Evolutionary conservation across 2,888 invertebrate genomes (phyloP).

Genomic region (Rhyacophila evoluta): DNA sequence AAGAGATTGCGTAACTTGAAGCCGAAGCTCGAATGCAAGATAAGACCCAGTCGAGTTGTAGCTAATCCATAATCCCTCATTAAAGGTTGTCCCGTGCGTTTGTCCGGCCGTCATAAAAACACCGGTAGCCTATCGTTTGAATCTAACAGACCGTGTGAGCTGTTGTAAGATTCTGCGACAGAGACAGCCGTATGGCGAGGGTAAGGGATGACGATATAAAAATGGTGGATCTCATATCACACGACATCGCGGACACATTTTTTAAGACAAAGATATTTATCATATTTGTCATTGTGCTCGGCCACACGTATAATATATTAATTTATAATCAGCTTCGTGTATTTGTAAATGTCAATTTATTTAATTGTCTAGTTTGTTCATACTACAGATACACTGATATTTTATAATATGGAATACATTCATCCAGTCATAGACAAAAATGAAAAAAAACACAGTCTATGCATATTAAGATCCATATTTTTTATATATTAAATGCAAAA

Average conservation of each 20-base stretch:
- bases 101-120: conserved; percentile 43
- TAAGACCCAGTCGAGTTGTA: conserved; percentile 29
- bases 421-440: too few species aligned
- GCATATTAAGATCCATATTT: too few species aligned
- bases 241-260: conserved; percentile 19
- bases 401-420: too few species aligned
- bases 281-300: conserved; percentile 8
- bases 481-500: too few species aligned
- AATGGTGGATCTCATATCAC: conserved; percentile 17
- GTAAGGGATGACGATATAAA: conserved; percentile 23
- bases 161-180: conserved; percentile 26
- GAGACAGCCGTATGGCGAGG: conserved; percentile 16
- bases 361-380: neutral
- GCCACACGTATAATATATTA: neutral
- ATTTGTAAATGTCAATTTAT: neutral
- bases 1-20: conserved; percentile 26
- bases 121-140: conserved; percentile 49
- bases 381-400: too few species aligned
- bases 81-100: conserved; percentile 40
- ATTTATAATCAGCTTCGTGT: neutral
- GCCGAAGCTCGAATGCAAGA: conserved; percentile 21
- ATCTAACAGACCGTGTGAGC: conserved; percentile 23
- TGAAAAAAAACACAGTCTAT: too few species aligned
- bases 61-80: conserved; percentile 49
- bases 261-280: neutral